Evolutionary conservation across 2,113 vertebrate genomes (phyloP).

Genomic region (Syngnathus floridae): DNA sequence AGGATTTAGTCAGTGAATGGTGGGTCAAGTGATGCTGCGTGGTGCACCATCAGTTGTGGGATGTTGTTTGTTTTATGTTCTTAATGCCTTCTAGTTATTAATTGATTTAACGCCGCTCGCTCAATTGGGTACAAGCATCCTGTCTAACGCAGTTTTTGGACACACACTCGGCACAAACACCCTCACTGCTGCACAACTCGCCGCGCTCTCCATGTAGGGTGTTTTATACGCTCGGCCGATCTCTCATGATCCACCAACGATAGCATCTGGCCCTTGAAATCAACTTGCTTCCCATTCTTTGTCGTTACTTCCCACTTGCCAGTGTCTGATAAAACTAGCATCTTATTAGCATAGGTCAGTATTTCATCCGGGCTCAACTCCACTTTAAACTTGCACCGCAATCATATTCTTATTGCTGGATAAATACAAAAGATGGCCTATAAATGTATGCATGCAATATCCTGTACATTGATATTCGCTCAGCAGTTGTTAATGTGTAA

Average conservation of each 20-base stretch:
- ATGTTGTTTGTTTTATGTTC: slow-evolving; percentile 11
- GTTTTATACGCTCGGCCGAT: slow-evolving; percentile 39
- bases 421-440: slow-evolving; percentile 27
- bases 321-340: slow-evolving; percentile 35
- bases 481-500: slow-evolving; percentile 46
- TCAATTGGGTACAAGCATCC: slow-evolving; percentile 15
- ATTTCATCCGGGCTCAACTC: not conserved
- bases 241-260: slow-evolving; percentile 34
- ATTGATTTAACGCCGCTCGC: slow-evolving; percentile 29
- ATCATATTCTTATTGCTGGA: not conserved
- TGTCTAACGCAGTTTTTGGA: slow-evolving; percentile 17
- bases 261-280: slow-evolving; percentile 45
- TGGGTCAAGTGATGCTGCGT: slow-evolving; percentile 36
- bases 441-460: slow-evolving; percentile 22
- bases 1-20: slow-evolving; percentile 43
- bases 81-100: slow-evolving; percentile 23
- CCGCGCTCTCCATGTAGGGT: slow-evolving; percentile 26
- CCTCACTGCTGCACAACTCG: slow-evolving; percentile 10
- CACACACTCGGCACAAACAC: slow-evolving; percentile 11
- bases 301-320: slow-evolving; percentile 48
- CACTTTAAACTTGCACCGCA: not conserved
- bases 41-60: slow-evolving; percentile 19
- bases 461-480: slow-evolving; percentile 43
- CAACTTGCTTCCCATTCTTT: slow-evolving; percentile 37
- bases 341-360: slow-evolving; percentile 24